Evolutionary conservation across 2,888 invertebrate species (phyloP), one percentile per base, ranked within the genome.

Genomic region (Molorchus minor): DNA sequence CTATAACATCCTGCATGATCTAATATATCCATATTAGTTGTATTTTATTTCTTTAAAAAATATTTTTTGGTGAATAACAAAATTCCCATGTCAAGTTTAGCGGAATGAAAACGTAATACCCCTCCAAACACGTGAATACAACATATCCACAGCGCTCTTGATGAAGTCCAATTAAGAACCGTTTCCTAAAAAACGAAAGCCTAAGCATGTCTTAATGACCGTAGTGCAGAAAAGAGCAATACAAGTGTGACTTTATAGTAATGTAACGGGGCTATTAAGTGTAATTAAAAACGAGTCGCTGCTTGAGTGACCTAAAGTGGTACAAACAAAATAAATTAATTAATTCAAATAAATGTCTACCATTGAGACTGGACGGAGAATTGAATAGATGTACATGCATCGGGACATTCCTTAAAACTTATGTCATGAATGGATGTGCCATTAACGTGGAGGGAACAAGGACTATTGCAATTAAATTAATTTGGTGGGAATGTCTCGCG

Each of bases 321-420:
- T 58, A 64, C 66, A 59, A 66, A 66, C 64, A 62, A 66, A 64
- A 58, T 66, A 62, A 66, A 66, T 66, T 64, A 58, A 64, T 61
- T 45, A 45, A 45, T 45, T 45, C 49, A 49, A 49, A 30, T 19
- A 47, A 47, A 30, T 40, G 56, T 56, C 56, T 56, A 45, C 56
- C 56, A 46, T 47, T 56, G 55, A 56, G 47, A 20, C 47, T 44
- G 36, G 38, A 46, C 40, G 19, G 29, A 19, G 12, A 41, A 52
- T 41, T 41, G 52, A 52, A 29, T 52, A 29, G 41, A 52, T 36
- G 36, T 38, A 19, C 36, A 52, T 52, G 29, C 46, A 40, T 38
- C 46, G 38, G 33, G 56, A 46, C 56, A 56, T 56, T 56, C 56
- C 46, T 47, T 38, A 38, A 47, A 46, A 30, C 40, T 46, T 56